Percentiles rank a stretch among this genome's conserved stretches.
These are phyloP conservation scores for Cacoxenus indagator DNA, from an alignment of 2,888 invertebrate genomes.

Conservation along the genomic window DNA sequence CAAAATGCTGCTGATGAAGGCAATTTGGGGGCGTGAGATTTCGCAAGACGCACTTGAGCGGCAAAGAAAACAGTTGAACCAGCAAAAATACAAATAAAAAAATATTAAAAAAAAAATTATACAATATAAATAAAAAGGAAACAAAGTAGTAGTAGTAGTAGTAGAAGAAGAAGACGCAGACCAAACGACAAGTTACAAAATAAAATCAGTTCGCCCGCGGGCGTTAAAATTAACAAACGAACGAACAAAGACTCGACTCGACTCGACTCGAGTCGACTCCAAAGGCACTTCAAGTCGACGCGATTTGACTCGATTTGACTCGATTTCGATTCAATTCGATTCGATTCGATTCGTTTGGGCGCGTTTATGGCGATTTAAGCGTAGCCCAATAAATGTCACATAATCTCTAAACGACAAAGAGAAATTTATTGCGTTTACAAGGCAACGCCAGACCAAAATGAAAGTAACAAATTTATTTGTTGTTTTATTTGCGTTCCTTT, in stretches of 20 bases:
- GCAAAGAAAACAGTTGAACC: slow-evolving; percentile 21
- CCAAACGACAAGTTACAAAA: no score
- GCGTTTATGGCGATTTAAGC: slow-evolving; percentile 57
- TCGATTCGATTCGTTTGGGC: neutral
- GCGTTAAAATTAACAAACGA: slow-evolving; percentile 42
- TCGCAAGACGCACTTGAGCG: neutral
- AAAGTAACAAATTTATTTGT: slow-evolving; percentile 37
- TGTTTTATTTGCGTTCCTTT: neutral
- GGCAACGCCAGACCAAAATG: slow-evolving; percentile 33
- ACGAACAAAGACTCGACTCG: slow-evolving; percentile 19
- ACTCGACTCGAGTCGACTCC: neutral
- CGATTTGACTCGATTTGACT: neutral
- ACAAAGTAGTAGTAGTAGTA: neutral
- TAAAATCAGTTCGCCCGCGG: slow-evolving; percentile 33
- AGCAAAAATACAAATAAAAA: no score
- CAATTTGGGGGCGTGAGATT: neutral
- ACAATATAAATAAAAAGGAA: no score
- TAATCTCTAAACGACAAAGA: slow-evolving; percentile 64
- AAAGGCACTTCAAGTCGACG: slow-evolving; percentile 15
- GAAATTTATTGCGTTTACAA: slow-evolving; percentile 62
- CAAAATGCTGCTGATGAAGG: neutral
- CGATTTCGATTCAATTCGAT: slow-evolving; percentile 12
- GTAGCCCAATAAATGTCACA: slow-evolving; percentile 71
- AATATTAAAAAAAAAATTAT: no score
- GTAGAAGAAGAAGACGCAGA: neutral